Conservation (phyloP, 2,113 vertebrate species). For the Grallaria varia region DNA sequence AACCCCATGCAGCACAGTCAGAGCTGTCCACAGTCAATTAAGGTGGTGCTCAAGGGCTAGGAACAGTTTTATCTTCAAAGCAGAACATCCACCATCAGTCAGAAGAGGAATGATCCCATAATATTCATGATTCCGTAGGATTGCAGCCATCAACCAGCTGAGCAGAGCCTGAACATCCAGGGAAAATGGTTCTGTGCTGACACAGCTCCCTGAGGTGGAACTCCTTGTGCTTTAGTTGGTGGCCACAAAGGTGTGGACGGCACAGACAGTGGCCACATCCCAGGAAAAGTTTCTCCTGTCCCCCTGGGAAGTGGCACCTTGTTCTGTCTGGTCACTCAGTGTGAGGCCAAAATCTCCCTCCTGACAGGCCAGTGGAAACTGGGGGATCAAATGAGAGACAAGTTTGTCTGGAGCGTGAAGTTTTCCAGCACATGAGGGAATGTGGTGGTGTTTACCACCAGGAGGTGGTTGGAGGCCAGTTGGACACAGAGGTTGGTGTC, state of each 20-base stretch:
- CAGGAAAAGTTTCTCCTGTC: not conserved
- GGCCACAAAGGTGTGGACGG: not conserved
- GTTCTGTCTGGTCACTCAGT: not conserved
- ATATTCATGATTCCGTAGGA: not conserved
- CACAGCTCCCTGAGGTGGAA: not conserved
- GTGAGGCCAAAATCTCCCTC: not conserved
- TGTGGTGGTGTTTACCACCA: not conserved
- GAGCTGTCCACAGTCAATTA: too few species aligned
- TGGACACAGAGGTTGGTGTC: not conserved
- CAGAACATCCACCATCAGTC: not conserved
- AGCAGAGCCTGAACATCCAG: not conserved
- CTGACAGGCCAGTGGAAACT: not conserved
- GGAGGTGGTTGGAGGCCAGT: not conserved
- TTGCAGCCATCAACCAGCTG: not conserved
- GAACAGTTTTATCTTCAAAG: not conserved
- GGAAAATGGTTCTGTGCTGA: not conserved
- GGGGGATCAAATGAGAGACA: not conserved
- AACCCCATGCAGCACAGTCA: not conserved
- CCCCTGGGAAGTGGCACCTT: not conserved
- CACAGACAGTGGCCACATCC: not conserved
- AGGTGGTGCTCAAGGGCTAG: not conserved
- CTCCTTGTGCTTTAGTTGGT: not conserved
- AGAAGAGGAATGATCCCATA: not conserved
- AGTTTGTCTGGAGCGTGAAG: not conserved
- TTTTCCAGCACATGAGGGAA: not conserved